Percentiles rank a stretch among this genome's conserved stretches.
phyloP scores from a whole-genome alignment of 2,113 vertebrate species.

The Thamnophis sirtalis region DNA sequence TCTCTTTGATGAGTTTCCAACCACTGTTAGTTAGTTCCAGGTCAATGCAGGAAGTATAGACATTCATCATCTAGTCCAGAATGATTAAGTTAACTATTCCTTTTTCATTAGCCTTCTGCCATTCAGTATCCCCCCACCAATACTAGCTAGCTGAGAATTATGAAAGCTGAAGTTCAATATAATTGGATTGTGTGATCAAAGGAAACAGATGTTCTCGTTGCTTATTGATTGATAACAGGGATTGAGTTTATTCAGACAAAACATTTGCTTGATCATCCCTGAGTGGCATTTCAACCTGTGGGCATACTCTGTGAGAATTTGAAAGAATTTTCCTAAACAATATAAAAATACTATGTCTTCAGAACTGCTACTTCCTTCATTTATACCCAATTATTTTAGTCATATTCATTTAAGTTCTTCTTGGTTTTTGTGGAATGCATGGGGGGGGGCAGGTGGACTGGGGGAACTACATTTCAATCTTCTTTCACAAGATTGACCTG shows the following conservation, averaged over 20 bases:
- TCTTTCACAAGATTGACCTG: neutral
- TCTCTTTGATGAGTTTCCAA: too few species aligned
- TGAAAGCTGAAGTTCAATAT: too few species aligned
- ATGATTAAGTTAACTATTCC: neutral
- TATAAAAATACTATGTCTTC: neutral
- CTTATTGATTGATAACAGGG: neutral
- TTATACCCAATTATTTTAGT: neutral
- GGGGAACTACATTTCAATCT: neutral
- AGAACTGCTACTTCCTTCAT: neutral
- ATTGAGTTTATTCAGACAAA: neutral
- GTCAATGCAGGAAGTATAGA: neutral
- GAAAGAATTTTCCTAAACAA: neutral
- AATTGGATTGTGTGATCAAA: neutral
- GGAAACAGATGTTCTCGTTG: neutral
- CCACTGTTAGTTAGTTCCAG: neutral
- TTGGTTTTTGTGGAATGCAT: neutral
- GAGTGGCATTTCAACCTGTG: neutral
- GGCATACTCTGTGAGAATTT: neutral
- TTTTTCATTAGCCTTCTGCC: too few species aligned
- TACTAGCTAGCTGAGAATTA: too few species aligned
- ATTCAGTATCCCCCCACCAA: too few species aligned
- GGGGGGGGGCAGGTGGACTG: too few species aligned
- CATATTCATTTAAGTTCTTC: neutral
- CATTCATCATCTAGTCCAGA: neutral
- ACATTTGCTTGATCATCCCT: neutral